These are phyloP conservation scores for Probosciger aterrimus DNA, from an alignment of 2,113 vertebrate species.

Conservation along the genomic window DNA sequence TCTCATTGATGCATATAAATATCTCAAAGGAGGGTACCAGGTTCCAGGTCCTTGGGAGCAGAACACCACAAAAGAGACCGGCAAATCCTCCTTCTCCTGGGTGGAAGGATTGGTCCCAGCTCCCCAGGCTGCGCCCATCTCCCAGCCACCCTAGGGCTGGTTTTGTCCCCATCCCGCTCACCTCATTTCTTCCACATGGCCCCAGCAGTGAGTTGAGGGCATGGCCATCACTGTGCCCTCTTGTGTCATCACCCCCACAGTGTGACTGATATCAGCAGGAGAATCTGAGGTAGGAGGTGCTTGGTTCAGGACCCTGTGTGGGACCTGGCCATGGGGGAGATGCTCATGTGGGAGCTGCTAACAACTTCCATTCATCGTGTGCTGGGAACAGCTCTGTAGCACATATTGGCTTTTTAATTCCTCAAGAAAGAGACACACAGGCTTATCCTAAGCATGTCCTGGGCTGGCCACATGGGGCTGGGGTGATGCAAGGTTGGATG, in stretches of 20 bases:
- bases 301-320: fast-evolving
- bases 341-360: fast-evolving
- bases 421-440: no score
- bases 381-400: fast-evolving
- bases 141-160: background rate
- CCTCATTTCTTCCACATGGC: background rate
- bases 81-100: background rate
- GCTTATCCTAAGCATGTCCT: fast-evolving
- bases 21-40: background rate
- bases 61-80: fast-evolving
- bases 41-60: background rate
- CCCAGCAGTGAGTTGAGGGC: background rate
- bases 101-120: background rate
- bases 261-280: background rate
- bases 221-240: background rate
- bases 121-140: background rate
- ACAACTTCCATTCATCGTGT: fast-evolving
- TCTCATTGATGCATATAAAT: background rate
- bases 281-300: background rate
- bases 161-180: background rate
- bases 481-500: fast-evolving
- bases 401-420: fast-evolving
- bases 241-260: no score
- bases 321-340: background rate
- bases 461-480: fast-evolving